Evolutionary conservation across 1,140 invertebrate species (phyloP).

Genomic region (Acromyrmex echinatior): DNA sequence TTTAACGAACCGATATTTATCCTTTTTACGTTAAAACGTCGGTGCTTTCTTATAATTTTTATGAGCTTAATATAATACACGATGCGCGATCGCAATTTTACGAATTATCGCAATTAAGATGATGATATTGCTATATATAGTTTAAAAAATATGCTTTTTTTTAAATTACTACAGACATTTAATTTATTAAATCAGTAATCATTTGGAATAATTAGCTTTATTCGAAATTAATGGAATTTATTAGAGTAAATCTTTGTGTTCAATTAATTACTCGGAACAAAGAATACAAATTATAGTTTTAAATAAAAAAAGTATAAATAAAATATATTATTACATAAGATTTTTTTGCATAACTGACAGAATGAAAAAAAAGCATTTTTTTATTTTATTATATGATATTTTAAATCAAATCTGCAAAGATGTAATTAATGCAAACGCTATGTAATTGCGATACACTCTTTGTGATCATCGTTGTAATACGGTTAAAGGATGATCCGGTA

Average conservation of each 20-base stretch:
- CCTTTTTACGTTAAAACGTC: constrained; percentile 38
- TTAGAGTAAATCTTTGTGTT: background rate
- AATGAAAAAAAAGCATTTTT: background rate
- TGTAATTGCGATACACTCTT: background rate
- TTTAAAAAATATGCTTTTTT: constrained; percentile 7
- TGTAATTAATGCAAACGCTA: constrained; percentile 21
- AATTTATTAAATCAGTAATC: constrained; percentile 20
- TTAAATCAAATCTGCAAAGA: background rate
- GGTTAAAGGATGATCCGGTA: constrained; percentile 1
- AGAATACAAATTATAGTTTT: background rate
- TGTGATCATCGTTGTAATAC: background rate
- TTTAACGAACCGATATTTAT: constrained; percentile 59
- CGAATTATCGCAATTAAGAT: constrained; percentile 40
- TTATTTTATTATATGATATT: background rate
- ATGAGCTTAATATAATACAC: constrained; percentile 36
- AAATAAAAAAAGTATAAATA: background rate
- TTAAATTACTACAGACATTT: constrained; percentile 15
- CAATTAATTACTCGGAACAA: background rate
- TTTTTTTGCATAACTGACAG: background rate
- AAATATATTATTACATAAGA: too few relatives aligned
- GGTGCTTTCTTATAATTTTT: constrained; percentile 49
- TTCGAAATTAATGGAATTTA: background rate
- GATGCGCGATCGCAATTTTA: constrained; percentile 28
- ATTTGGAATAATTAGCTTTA: background rate
- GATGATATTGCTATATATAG: background rate